phyloP scores from a whole-genome alignment of 1,140 invertebrate genomes.

The Zaprionus inermis region DNA sequence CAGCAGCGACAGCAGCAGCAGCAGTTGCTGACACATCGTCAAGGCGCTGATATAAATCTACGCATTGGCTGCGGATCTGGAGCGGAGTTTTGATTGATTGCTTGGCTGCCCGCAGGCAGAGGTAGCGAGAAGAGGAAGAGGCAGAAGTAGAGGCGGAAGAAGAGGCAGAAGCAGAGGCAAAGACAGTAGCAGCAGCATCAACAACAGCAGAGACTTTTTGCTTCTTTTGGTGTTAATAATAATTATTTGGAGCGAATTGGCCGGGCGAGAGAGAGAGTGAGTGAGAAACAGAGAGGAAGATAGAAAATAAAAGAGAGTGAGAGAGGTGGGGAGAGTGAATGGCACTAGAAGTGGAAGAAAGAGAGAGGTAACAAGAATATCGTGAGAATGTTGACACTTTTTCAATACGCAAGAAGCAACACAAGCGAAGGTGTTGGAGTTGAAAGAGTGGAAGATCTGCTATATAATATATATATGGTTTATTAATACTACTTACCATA shows the following conservation, averaged over 20 bases:
- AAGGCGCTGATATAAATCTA: constrained; percentile 70
- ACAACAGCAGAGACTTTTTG: constrained; percentile 47
- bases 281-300: not conserved
- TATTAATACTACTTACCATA: too few relatives aligned
- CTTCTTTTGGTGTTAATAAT: constrained; percentile 81
- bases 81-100: constrained; percentile 82
- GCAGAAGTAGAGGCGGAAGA: not conserved
- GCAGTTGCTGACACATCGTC: constrained; percentile 55
- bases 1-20: constrained; percentile 27
- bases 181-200: not conserved
- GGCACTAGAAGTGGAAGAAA: too few relatives aligned
- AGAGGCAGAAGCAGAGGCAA: constrained; percentile 10
- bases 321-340: too few relatives aligned
- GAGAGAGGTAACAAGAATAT: not conserved
- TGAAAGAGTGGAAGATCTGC: not conserved
- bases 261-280: not conserved
- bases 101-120: constrained; percentile 25
- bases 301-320: not conserved
- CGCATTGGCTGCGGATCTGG: constrained; percentile 64
- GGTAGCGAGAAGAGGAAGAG: not conserved
- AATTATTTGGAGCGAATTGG: constrained; percentile 68
- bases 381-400: constrained; percentile 29
- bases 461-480: not conserved
- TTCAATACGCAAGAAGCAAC: not conserved
- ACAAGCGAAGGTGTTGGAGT: not conserved